phyloP scores from a whole-genome alignment of 2,797 vertebrate species.

The Vultur gryphus region DNA sequence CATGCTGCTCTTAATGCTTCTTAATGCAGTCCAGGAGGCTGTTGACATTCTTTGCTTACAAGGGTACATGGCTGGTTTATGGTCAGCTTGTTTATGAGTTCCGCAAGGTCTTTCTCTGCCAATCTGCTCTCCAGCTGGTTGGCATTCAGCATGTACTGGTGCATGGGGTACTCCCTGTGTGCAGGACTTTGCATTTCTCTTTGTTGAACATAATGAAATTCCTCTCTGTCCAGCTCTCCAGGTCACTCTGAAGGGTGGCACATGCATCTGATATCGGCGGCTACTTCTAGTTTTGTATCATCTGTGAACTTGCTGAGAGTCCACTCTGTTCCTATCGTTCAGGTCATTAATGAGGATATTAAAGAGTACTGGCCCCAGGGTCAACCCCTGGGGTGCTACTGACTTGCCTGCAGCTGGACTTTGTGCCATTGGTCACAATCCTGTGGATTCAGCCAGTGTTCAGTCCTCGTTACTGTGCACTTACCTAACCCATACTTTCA shows the following conservation, averaged over 20 bases:
- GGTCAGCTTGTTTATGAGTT: not conserved
- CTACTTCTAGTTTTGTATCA: not conserved
- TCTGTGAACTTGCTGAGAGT: not conserved
- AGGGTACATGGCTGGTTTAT: not conserved
- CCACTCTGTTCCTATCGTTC: not conserved
- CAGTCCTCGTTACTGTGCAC: not conserved
- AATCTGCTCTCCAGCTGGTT: not conserved
- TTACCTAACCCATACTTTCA: not conserved
- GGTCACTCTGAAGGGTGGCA: not conserved
- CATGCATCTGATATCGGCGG: rapidly evolving
- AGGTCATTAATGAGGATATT: not conserved
- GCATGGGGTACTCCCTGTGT: rapidly evolving
- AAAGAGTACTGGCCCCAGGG: not conserved
- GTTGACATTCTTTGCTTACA: not conserved
- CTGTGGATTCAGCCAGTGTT: not conserved
- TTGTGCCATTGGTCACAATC: not conserved
- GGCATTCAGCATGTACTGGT: not conserved
- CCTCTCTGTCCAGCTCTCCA: not conserved
- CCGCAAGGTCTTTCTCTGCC: not conserved
- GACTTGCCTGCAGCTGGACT: not conserved
- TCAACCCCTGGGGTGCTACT: not conserved
- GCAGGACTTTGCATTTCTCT: not conserved
- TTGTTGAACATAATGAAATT: not conserved
- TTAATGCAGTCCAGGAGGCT: not conserved
- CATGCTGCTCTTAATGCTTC: not conserved